Percentiles rank a stretch among this genome's conserved stretches.
Conservation (phyloP, 2,888 invertebrate species). For the Ochropleura plecta region DNA sequence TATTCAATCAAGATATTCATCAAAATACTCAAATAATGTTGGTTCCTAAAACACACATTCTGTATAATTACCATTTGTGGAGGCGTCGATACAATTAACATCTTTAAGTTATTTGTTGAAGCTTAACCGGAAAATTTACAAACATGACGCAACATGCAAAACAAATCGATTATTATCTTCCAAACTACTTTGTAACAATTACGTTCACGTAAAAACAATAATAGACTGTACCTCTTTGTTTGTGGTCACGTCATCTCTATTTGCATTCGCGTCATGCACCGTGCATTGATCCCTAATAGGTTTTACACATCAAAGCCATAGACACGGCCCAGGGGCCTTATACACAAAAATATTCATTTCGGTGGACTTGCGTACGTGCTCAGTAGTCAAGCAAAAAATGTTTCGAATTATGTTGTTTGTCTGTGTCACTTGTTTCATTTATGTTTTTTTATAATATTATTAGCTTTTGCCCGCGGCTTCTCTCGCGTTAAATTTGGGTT, state of each 20-base stretch:
- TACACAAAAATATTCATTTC: neutral
- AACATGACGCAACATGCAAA: conserved; percentile 44
- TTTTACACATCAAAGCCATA: neutral
- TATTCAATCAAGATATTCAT: conserved; percentile 13
- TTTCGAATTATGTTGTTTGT: no score
- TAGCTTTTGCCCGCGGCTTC: no score
- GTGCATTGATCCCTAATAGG: conserved; percentile 54
- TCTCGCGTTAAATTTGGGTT: no score
- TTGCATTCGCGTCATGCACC: conserved; percentile 45
- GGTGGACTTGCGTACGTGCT: neutral
- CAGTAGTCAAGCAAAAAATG: no score
- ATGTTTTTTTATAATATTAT: no score
- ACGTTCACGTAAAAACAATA: conserved; percentile 40
- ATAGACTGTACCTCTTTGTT: conserved; percentile 35
- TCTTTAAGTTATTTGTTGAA: conserved; percentile 30
- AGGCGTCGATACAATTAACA: conserved; percentile 44
- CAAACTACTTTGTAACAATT: conserved; percentile 46
- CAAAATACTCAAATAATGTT: neutral
- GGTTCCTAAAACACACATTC: conserved; percentile 23
- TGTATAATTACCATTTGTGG: conserved; percentile 18
- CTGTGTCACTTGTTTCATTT: no score
- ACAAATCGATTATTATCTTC: conserved; percentile 45
- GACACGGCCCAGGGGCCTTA: neutral
- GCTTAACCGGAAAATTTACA: conserved; percentile 40
- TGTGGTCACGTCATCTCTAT: conserved; percentile 56